Conservation (phyloP, 2,888 invertebrate genomes). For the Anodontia alba region DNA sequence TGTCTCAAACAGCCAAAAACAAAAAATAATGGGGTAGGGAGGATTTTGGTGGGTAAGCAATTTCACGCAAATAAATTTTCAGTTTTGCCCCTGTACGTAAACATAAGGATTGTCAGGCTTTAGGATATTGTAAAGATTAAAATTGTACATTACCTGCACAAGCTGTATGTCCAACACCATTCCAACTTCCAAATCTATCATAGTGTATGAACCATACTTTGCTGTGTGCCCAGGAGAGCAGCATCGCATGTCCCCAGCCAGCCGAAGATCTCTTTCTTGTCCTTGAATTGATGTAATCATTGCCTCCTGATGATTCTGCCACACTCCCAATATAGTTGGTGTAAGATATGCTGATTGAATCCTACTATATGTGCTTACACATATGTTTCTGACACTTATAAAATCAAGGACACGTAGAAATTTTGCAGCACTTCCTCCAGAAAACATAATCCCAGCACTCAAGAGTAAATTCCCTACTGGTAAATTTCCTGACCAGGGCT, state of each 20-base stretch:
- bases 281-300: neutral
- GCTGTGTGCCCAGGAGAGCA: constrained; percentile 35
- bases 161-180: constrained; percentile 9
- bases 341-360: constrained; percentile 23
- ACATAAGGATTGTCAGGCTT: no score
- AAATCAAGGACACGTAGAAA: constrained; percentile 8
- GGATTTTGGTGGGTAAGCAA: neutral
- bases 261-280: neutral
- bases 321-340: constrained; percentile 17
- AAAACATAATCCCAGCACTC: constrained; percentile 23
- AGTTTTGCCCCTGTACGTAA: neutral
- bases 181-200: constrained; percentile 1
- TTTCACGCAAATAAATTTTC: neutral
- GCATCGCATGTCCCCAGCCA: constrained; percentile 23
- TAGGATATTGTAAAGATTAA: neutral
- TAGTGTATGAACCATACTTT: constrained; percentile 14
- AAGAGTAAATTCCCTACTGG: constrained; percentile 16
- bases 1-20: neutral
- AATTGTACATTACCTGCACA: neutral
- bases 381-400: neutral
- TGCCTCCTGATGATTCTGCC: neutral
- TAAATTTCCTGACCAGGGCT: constrained; percentile 7
- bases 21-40: neutral
- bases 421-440: constrained; percentile 8
- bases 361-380: constrained; percentile 4